These are phyloP conservation scores for Malurus melanocephalus DNA, from an alignment of 2,113 vertebrate species.

Conservation along the genomic window DNA sequence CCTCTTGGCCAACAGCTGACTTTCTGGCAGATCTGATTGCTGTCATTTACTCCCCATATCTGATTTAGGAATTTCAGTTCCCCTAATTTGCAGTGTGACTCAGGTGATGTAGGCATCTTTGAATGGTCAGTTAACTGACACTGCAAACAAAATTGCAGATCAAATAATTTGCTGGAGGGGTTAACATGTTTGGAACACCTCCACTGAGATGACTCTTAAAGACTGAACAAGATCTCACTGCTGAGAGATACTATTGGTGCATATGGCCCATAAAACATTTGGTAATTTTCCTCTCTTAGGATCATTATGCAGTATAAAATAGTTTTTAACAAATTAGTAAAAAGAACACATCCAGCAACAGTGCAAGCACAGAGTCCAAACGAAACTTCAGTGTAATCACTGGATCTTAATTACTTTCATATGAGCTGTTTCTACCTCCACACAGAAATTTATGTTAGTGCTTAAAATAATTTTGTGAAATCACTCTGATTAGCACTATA, in stretches of 20 bases:
- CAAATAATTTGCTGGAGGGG: neutral
- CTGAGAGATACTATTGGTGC: neutral
- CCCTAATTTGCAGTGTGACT: neutral
- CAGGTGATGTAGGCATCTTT: neutral
- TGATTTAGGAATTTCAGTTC: neutral
- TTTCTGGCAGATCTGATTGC: neutral
- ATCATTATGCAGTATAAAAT: neutral
- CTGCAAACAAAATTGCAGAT: neutral
- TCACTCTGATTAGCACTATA: neutral
- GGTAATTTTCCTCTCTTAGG: neutral
- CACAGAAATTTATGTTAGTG: neutral
- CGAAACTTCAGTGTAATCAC: neutral
- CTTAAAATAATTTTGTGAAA: conserved; percentile 21
- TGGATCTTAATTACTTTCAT: conserved; percentile 11
- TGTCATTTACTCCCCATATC: neutral
- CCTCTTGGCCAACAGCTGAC: neutral
- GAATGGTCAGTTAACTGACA: neutral
- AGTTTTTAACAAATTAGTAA: conserved; percentile 11
- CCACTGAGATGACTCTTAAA: neutral
- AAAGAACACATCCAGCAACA: neutral
- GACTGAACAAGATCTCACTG: neutral
- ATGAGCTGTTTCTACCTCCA: neutral
- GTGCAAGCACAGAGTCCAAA: neutral
- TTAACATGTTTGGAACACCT: neutral
- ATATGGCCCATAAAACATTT: neutral